phyloP scores from a whole-genome alignment of 2,888 invertebrate genomes.

The Dexiosoma caninum region DNA sequence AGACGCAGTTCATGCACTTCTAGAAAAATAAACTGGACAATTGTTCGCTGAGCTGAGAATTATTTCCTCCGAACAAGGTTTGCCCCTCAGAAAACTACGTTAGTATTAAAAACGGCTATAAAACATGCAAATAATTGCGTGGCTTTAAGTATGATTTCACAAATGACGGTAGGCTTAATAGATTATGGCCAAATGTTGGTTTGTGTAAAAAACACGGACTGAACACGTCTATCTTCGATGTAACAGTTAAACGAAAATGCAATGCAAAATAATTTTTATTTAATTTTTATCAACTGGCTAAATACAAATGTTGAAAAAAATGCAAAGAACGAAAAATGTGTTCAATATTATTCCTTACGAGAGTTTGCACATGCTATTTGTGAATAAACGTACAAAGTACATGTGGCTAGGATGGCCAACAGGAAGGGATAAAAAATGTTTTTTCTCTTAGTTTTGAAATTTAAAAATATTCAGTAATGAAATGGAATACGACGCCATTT shows the following conservation, averaged over 20 bases:
- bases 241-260: not conserved
- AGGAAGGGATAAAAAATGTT: too few species aligned
- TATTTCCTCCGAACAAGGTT: too few species aligned
- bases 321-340: not conserved
- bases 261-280: not conserved
- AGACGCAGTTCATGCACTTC: too few species aligned
- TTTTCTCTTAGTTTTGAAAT: too few species aligned
- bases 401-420: too few species aligned
- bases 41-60: too few species aligned
- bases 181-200: not conserved
- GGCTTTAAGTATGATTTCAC: slow-evolving; percentile 6
- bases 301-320: not conserved
- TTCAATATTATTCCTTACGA: not conserved
- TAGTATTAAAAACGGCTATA: not conserved
- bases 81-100: too few species aligned
- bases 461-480: too few species aligned
- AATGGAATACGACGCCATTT: too few species aligned
- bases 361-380: too few species aligned
- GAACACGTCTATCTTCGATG: slow-evolving; percentile 25
- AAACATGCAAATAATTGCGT: not conserved
- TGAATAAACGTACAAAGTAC: too few species aligned
- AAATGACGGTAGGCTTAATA: slow-evolving; percentile 12
- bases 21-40: too few species aligned
- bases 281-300: not conserved
- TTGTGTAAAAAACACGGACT: not conserved